phyloP scores from a whole-genome alignment of 2,113 vertebrate species.

The Trogon surrucura region DNA sequence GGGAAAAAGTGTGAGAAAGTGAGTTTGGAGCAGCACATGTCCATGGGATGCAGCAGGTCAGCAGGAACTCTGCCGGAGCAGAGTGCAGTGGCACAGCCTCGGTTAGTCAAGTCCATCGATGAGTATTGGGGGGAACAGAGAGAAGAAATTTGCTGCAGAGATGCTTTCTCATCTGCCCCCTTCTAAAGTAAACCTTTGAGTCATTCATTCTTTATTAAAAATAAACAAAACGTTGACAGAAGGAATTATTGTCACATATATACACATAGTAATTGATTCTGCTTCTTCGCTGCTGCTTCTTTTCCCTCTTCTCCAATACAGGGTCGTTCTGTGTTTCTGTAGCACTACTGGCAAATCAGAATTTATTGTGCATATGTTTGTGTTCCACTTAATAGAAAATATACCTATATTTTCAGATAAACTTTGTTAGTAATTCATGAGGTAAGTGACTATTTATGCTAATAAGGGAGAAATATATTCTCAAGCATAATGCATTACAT shows the following conservation, averaged over 20 bases:
- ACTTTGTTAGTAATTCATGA: slow-evolving; percentile 88
- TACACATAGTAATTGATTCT: background rate
- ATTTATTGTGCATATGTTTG: slow-evolving; percentile 83
- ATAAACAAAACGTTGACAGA: slow-evolving; percentile 42
- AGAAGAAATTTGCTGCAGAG: background rate
- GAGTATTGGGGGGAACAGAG: background rate
- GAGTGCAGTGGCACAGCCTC: background rate
- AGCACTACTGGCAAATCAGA: slow-evolving; percentile 64
- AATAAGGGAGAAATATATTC: slow-evolving; percentile 85
- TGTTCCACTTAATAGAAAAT: slow-evolving; percentile 83
- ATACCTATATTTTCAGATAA: slow-evolving; percentile 82
- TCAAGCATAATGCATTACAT: slow-evolving; percentile 82
- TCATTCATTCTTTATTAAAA: slow-evolving; percentile 57
- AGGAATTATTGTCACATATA: slow-evolving; percentile 25
- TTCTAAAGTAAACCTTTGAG: slow-evolving; percentile 8
- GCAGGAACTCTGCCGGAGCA: background rate
- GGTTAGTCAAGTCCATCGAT: background rate
- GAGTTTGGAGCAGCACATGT: background rate
- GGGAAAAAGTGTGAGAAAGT: background rate
- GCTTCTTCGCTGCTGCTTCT: background rate
- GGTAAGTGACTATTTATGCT: slow-evolving; percentile 87
- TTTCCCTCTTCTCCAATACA: background rate
- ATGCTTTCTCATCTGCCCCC: background rate
- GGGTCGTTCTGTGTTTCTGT: slow-evolving; percentile 27
- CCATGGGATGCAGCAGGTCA: fast-evolving